phyloP scores from a whole-genome alignment of 2,113 vertebrate genomes.

The Mobula hypostoma region DNA sequence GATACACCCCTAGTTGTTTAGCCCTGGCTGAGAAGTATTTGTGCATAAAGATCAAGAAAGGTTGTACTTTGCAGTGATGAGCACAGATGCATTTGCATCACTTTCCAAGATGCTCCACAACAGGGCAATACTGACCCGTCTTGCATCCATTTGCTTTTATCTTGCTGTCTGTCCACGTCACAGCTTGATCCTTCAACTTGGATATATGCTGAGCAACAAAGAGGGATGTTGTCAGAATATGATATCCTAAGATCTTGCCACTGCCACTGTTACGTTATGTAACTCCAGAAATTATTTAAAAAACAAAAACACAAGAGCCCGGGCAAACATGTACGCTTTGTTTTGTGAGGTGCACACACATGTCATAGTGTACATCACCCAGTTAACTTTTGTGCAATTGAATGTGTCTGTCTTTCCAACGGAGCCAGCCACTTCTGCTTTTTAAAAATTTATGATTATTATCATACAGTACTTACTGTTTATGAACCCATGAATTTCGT shows the following conservation, averaged over 20 bases:
- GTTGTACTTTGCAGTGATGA: neutral
- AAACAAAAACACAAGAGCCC: too few species aligned
- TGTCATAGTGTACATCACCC: too few species aligned
- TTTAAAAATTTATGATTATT: too few species aligned
- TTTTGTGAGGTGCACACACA: too few species aligned
- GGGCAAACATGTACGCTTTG: too few species aligned
- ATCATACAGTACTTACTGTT: too few species aligned
- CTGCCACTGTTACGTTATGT: neutral
- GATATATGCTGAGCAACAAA: neutral
- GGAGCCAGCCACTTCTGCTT: too few species aligned
- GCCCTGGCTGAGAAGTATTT: neutral
- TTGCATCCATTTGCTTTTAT: neutral
- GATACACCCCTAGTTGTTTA: neutral
- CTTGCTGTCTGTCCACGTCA: neutral
- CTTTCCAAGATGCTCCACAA: neutral
- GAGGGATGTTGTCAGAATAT: neutral
- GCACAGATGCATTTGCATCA: neutral
- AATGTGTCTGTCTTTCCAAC: too few species aligned
- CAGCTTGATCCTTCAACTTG: neutral
- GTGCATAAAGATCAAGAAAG: neutral
- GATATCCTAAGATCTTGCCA: neutral
- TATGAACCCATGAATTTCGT: too few species aligned
- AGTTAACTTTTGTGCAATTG: too few species aligned
- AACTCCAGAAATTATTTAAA: too few species aligned
- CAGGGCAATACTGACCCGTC: neutral